A percentile compares a stretch with the other conserved stretches of the same genome.
Evolutionary conservation across 2,113 vertebrate genomes (phyloP).

Genomic region (Mionectes macconnelli): DNA sequence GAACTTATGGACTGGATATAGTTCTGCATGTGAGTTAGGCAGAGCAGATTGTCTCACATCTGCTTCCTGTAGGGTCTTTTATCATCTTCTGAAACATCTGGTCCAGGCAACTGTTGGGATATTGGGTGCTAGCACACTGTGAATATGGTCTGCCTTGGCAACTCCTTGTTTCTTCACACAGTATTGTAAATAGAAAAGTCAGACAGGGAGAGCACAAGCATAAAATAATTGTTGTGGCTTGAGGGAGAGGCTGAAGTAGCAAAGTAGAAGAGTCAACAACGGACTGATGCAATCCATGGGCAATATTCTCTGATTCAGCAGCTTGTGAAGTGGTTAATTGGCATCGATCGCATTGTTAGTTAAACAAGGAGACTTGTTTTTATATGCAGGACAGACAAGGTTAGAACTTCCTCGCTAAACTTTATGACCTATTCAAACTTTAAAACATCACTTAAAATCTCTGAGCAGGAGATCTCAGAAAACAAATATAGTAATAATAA

Average conservation of each 20-base stretch:
- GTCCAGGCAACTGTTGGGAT: not conserved
- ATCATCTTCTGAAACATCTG: conserved; percentile 7
- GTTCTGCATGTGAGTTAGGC: not conserved
- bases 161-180: not conserved
- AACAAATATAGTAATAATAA: not conserved
- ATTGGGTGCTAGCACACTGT: not conserved
- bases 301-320: not conserved
- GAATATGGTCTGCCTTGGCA: not conserved
- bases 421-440: not conserved
- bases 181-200: not conserved
- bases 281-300: not conserved
- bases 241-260: not conserved
- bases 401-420: conserved; percentile 11
- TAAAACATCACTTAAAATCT: not conserved
- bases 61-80: conserved; percentile 7
- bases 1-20: not conserved
- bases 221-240: not conserved
- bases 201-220: not conserved
- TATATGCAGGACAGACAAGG: not conserved
- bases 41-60: conserved; percentile 25
- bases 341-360: not conserved
- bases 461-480: not conserved
- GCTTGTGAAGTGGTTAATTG: not conserved
- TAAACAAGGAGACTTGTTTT: not conserved
- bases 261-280: not conserved